Evolutionary conservation across 2,113 vertebrate genomes (phyloP).

Genomic region (Myotis yumanensis): DNA sequence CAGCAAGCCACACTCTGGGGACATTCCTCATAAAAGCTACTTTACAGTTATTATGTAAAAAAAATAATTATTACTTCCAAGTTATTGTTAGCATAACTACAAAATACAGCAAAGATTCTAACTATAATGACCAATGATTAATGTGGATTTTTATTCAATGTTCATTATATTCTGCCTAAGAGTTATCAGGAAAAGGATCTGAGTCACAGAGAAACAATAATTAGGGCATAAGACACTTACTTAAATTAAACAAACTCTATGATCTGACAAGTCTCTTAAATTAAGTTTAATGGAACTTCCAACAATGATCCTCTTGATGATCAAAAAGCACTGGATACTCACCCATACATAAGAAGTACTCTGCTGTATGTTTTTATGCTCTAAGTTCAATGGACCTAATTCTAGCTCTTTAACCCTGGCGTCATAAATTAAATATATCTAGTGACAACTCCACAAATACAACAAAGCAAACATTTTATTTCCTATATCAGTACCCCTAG

Average conservation of each 20-base stretch:
- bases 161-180: neutral
- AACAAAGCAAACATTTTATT: neutral
- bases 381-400: neutral
- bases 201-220: neutral
- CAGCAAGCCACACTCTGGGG: neutral
- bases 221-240: neutral
- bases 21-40: slow-evolving; percentile 39
- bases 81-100: neutral
- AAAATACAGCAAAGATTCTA: neutral
- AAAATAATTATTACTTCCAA: neutral
- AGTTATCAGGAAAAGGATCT: neutral
- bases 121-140: neutral
- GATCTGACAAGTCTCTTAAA: neutral
- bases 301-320: neutral
- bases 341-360: neutral
- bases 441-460: neutral
- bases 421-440: neutral
- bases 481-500: neutral
- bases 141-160: neutral
- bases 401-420: neutral
- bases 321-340: neutral
- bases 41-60: neutral
- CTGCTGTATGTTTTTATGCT: neutral
- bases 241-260: neutral
- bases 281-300: neutral